Evolutionary conservation across 1,140 invertebrate genomes (phyloP).

Genomic region (Aporrectodea caliginosa): DNA sequence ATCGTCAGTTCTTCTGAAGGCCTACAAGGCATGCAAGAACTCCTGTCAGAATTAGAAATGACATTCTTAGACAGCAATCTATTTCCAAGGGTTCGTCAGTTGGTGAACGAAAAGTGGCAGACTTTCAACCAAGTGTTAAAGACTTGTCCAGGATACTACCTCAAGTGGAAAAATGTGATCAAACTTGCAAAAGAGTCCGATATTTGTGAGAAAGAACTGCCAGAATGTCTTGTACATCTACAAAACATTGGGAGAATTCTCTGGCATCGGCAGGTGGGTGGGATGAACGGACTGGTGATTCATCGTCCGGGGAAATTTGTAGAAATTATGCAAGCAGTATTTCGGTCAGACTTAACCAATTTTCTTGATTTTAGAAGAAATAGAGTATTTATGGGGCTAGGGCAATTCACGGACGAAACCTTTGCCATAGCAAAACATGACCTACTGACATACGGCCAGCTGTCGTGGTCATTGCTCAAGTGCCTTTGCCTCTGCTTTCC

Average conservation of each 20-base stretch:
- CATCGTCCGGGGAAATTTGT: background rate
- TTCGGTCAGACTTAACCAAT: background rate
- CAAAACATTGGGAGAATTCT: background rate
- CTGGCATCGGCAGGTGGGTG: background rate
- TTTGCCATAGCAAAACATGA: background rate
- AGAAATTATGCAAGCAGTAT: background rate
- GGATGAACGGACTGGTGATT: background rate
- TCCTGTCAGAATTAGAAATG: background rate
- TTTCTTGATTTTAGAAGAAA: background rate
- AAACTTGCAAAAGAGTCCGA: background rate
- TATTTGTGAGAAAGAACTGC: background rate
- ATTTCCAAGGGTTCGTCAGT: background rate
- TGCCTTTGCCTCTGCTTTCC: background rate
- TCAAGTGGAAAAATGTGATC: background rate
- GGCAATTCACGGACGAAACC: background rate
- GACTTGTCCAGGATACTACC: background rate
- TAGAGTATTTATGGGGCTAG: background rate
- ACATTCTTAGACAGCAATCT: background rate
- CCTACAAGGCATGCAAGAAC: conserved; percentile 28
- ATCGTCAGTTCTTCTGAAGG: conserved; percentile 42
- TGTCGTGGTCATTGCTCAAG: background rate
- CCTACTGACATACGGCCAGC: background rate
- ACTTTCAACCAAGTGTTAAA: background rate
- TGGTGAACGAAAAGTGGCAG: background rate
- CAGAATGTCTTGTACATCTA: background rate